These are phyloP conservation scores for Scalopus aquaticus DNA, from an alignment of 2,113 vertebrate species.

Conservation along the genomic window DNA sequence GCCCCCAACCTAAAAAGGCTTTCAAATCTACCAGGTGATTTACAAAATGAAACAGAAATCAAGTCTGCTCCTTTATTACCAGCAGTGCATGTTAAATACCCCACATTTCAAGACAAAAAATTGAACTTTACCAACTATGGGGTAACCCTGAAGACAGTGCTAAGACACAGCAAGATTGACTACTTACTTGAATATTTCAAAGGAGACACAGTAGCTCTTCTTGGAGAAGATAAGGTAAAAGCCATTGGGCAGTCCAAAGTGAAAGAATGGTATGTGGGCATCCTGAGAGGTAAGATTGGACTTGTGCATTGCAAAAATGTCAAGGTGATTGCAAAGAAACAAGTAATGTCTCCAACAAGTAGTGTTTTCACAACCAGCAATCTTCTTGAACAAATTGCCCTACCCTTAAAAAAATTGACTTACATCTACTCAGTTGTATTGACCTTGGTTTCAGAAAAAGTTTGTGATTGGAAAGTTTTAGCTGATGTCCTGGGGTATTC, in stretches of 20 bases:
- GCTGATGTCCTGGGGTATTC: conserved; percentile 92
- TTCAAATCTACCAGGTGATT: conserved; percentile 69
- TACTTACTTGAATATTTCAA: conserved; percentile 98
- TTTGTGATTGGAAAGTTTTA: conserved; percentile 92
- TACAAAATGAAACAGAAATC: conserved; percentile 84
- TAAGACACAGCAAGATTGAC: conserved; percentile 92
- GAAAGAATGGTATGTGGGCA: conserved; percentile 97
- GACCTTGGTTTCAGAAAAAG: conserved; percentile 91
- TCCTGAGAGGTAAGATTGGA: conserved; percentile 92
- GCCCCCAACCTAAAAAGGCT: conserved; percentile 89
- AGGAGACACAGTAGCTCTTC: conserved; percentile 94
- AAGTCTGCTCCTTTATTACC: conserved; percentile 84
- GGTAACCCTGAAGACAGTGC: conserved; percentile 92
- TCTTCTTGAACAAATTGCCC: conserved; percentile 91
- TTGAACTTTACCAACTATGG: conserved; percentile 90
- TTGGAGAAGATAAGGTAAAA: conserved; percentile 92
- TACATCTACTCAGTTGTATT: conserved; percentile 96
- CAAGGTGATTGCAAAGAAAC: conserved; percentile 93
- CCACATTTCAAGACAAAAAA: conserved; percentile 88
- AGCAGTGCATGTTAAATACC: conserved; percentile 83
- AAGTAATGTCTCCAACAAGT: conserved; percentile 90
- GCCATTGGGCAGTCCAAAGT: conserved; percentile 94
- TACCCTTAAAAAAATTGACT: conserved; percentile 95
- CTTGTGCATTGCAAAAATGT: conserved; percentile 96
- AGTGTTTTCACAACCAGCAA: conserved; percentile 86